Evolutionary conservation across 2,888 invertebrate species (phyloP), one percentile per base, ranked within the genome.

Genomic region (Caenorhabditis imperialis): DNA sequence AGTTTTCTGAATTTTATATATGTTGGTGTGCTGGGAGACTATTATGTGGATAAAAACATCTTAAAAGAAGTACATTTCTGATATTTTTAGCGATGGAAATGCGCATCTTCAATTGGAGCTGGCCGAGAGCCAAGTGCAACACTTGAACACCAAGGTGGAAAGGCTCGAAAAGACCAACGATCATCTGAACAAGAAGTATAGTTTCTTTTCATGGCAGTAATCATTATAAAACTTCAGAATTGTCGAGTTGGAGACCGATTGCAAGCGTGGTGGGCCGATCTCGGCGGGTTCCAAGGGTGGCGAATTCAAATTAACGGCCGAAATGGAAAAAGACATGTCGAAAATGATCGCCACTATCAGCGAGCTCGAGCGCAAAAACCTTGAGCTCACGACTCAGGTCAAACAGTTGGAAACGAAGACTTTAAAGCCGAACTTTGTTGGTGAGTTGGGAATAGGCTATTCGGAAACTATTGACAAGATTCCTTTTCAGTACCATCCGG

Each of bases 141-240:
- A 94, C 70, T 90, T 95, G 75, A 91, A 93, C 42, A 91, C 93
- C 79, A 95, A 94, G 90, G 92, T 94, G 65, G 81, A 81, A 55
- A 65, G 83, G 25, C 75, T 90, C 75, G 89, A 89, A 75, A 92
- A 92, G 84, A 83, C 83, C 67, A 83, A 83, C 81, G 81, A 81
- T 54, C 79, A 79, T 51, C 71, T 83, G 57, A 81, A 71, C 73
- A 81, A 82, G 58, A 81, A 80, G 82, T n/a, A 38, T 35, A n/a
- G n/a, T n/a, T n/a, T n/a, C n/a, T n/a, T n/a, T n/a, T n/a, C n/a
- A n/a, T n/a, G n/a, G n/a, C n/a, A n/a, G n/a, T n/a, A n/a, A n/a
- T n/a, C n/a, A n/a, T n/a, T 58, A 20, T 12, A 25, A 5, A 23
- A 20, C 60, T 81, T 30, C 25, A 85, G 85, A 74, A 83, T 85